A percentile compares a stretch with the other conserved stretches of the same genome.
Conservation (phyloP, 1,140 invertebrate genomes). For the Harlomillsia oculata region DNA sequence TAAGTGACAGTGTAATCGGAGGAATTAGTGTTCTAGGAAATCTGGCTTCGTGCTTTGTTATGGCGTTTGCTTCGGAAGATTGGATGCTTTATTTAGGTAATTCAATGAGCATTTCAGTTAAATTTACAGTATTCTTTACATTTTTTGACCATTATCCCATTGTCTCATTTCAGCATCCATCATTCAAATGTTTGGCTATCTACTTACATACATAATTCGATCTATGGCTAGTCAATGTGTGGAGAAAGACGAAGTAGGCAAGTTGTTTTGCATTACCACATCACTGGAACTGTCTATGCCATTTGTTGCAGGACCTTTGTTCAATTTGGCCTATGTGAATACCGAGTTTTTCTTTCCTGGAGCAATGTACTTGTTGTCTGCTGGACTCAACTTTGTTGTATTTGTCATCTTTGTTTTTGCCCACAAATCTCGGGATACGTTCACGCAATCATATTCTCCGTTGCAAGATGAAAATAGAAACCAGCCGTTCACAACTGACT, state of each 20-base stretch:
- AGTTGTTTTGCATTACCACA: slow-evolving; percentile 5
- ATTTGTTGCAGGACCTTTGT: not conserved
- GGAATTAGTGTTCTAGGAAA: not conserved
- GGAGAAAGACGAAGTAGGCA: not conserved
- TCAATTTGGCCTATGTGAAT: not conserved
- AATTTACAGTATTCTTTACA: not conserved
- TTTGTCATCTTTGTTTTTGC: not conserved
- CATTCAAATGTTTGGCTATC: not conserved
- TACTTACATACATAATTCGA: slow-evolving; percentile 4
- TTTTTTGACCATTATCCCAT: not conserved
- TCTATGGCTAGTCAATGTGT: slow-evolving; percentile 6
- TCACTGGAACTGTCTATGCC: slow-evolving; percentile 1
- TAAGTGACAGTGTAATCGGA: not conserved
- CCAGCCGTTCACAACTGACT: too few species aligned
- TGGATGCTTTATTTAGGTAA: slow-evolving; percentile 12
- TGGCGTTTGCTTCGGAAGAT: not conserved
- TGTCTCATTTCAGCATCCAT: not conserved
- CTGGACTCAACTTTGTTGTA: not conserved
- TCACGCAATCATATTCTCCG: too few species aligned
- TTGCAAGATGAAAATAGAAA: too few species aligned
- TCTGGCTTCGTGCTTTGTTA: not conserved
- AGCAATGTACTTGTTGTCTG: slow-evolving; percentile 2
- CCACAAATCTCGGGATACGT: too few species aligned
- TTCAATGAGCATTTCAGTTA: not conserved
- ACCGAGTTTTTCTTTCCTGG: not conserved